Base-by-base conservation (phyloP, 2,888 invertebrate species). In the Oxyteleia sp. region DNA sequence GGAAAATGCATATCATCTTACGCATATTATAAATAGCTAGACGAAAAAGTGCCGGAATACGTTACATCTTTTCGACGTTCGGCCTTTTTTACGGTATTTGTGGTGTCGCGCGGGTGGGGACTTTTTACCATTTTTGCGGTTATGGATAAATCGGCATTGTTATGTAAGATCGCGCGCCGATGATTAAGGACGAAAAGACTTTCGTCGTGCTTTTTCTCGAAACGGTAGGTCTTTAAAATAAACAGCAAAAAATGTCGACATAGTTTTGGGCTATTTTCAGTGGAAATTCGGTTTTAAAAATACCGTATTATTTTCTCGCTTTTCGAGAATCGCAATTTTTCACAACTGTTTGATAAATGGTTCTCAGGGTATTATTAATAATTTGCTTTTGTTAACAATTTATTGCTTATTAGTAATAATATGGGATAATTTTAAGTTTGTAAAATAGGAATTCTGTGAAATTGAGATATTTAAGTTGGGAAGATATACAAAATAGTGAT, bases 1-100 rank as follows among this genome's bases (percentile, higher is more conserved):
- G 84, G 84, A 81, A 84, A 80, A 80, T 84, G 72, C 84, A 84
- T 84, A 84, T 84, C 84, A 49, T 80, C 84, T 84, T 84, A 80
- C 84, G 72, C 55, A 68, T 71, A 80, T 80, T 84, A 84, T 84
- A 84, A 84, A 84, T 84, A 84, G 84, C 71, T 26, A n/a, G 66
- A 29, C 76, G 79, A 83, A 83, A 82, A 83, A 83, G 82, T 72
- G 71, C 29, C 68, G 72, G 63, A 68, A 35, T 63, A 59, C 68
- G 11, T 74, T 69, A 43, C 55, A 43, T 64, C 47, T 69, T 38
- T 82, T 47, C 16, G 38, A 49, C 45, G 43, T 29, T 32, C 59
- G 51, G 11, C 43, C n/a, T 16, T 80, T 80, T 64, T 63, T 35
- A 23, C 16, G 64, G 38, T 18, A 41, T 81, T 81, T 74, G 16